Conservation (phyloP, 2,888 invertebrate genomes). For the Torymus auratus region DNA sequence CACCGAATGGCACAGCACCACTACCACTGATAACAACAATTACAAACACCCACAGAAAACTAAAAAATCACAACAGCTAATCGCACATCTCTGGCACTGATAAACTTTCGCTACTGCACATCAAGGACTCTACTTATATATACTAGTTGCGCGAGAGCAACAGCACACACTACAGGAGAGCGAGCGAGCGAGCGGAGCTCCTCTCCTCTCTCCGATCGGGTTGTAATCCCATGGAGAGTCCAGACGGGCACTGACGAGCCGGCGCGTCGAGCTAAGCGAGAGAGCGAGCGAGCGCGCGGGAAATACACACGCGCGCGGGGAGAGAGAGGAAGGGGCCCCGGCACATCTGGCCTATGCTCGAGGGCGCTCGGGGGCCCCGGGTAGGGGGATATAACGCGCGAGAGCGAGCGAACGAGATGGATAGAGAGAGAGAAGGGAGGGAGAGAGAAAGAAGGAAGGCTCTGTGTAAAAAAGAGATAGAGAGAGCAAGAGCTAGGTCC, state of each 20-base stretch:
- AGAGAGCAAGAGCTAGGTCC: too few relatives aligned
- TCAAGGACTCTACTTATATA: background rate
- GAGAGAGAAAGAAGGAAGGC: background rate
- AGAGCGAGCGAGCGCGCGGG: conserved; percentile 22
- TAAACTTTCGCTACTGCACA: background rate
- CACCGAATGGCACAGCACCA: background rate
- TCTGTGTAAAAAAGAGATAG: too few relatives aligned
- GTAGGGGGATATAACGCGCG: conserved; percentile 34
- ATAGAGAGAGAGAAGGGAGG: background rate
- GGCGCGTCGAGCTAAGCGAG: background rate
- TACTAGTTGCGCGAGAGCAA: background rate
- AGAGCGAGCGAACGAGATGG: conserved; percentile 1
- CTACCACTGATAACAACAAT: background rate
- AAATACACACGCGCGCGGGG: background rate
- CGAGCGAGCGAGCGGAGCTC: conserved; percentile 9
- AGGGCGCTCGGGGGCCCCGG: background rate
- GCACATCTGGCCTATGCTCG: conserved; percentile 38
- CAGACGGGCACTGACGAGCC: conserved; percentile 49
- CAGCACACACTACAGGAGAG: conserved; percentile 10
- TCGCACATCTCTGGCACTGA: too few relatives aligned
- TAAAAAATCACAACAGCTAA: too few relatives aligned
- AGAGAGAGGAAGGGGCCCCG: conserved; percentile 24
- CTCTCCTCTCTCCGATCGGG: conserved; percentile 19
- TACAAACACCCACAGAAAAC: background rate
- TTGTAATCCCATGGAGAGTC: conserved; percentile 36